phyloP scores from a whole-genome alignment of 2,888 invertebrate species.

The Mythimna lalbum region DNA sequence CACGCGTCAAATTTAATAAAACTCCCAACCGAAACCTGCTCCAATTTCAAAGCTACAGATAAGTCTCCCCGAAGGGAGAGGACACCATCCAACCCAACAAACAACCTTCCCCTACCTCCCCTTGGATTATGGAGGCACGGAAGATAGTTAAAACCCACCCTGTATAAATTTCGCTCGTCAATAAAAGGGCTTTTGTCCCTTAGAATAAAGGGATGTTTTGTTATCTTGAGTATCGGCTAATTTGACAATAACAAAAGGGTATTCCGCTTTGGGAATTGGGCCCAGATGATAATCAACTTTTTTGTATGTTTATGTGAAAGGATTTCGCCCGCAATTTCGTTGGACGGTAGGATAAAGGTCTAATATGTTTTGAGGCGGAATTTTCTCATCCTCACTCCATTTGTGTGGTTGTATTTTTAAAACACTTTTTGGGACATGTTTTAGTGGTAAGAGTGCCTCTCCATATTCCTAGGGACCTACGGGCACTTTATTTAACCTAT shows the following conservation, averaged over 20 bases:
- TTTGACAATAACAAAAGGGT: conserved; percentile 90
- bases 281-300: conserved; percentile 86
- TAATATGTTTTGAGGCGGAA: conserved; percentile 51
- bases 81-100: conserved; percentile 60
- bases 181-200: conserved; percentile 89
- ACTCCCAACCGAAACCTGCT: conserved; percentile 63
- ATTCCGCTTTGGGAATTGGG: conserved; percentile 85
- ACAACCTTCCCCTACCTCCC: conserved; percentile 65
- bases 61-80: conserved; percentile 69
- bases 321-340: conserved; percentile 77
- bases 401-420: conserved; percentile 19
- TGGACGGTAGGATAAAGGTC: conserved; percentile 48
- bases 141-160: conserved; percentile 89
- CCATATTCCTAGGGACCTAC: not conserved
- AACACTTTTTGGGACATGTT: not conserved
- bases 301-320: conserved; percentile 76
- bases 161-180: conserved; percentile 88
- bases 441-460: not conserved
- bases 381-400: conserved; percentile 31
- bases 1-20: conserved; percentile 59
- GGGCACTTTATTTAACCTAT: no score
- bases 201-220: conserved; percentile 87
- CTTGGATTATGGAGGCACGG: conserved; percentile 79
- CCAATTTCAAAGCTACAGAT: conserved; percentile 72
- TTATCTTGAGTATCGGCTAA: conserved; percentile 91